Evolutionary conservation across 2,888 invertebrate species (phyloP).

Genomic region (Aethes cnicana): DNA sequence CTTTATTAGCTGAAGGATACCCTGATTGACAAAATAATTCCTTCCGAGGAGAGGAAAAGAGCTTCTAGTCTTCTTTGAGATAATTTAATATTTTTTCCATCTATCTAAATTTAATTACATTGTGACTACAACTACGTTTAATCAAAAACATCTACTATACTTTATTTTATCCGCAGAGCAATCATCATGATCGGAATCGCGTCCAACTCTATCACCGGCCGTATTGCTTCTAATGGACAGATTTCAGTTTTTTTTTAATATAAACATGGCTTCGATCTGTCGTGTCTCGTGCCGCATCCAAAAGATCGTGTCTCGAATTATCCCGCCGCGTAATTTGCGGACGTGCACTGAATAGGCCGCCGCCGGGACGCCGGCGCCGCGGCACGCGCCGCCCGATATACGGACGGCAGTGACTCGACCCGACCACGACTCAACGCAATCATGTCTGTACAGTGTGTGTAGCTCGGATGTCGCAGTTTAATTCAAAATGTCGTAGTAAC

Average conservation of each 20-base stretch:
- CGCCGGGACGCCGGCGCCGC: conserved; percentile 9
- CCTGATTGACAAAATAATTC: too few species aligned
- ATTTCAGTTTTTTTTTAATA: conserved; percentile 22
- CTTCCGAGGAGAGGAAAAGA: too few species aligned
- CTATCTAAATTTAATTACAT: too few species aligned
- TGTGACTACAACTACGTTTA: too few species aligned
- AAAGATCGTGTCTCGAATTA: conserved; percentile 36
- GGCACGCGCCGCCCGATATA: conserved; percentile 24
- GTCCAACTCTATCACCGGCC: conserved; percentile 6
- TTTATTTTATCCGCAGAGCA: too few species aligned
- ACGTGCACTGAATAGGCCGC: conserved; percentile 36
- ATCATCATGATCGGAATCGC: conserved; percentile 4
- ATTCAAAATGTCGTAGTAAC: too few species aligned
- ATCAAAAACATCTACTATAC: too few species aligned
- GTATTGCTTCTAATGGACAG: conserved; percentile 13
- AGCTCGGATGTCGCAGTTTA: conserved; percentile 4
- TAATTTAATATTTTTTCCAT: too few species aligned
- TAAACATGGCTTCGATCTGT: conserved; percentile 14
- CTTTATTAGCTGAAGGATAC: too few species aligned
- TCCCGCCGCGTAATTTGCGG: conserved; percentile 37
- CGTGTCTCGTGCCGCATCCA: conserved; percentile 18
- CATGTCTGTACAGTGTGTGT: too few species aligned
- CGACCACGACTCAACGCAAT: conserved; percentile 23
- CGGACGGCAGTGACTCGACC: conserved; percentile 14
- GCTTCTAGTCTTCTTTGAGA: too few species aligned